Conservation (phyloP, 2,797 vertebrate genomes). For the Pangasius djambal region DNA sequence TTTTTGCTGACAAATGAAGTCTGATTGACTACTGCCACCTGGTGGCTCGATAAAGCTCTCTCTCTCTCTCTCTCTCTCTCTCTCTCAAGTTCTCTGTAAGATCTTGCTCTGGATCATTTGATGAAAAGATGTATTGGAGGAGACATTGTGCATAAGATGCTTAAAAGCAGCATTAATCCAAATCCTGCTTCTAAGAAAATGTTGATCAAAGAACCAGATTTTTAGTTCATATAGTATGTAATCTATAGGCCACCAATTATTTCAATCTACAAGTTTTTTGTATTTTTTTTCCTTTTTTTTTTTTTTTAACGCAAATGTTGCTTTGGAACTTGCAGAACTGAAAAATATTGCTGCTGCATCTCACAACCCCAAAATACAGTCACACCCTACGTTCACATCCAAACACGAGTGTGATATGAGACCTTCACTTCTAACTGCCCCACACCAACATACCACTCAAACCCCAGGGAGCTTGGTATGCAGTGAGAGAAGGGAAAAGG, state of each 20-base stretch:
- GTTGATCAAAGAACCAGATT: background rate
- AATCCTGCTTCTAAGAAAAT: background rate
- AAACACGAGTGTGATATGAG: constrained; percentile 42
- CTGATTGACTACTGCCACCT: constrained; percentile 58
- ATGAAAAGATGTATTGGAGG: background rate
- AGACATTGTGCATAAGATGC: background rate
- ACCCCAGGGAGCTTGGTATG: constrained; percentile 37
- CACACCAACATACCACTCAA: constrained; percentile 33
- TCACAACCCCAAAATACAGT: background rate
- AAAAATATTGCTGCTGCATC: background rate
- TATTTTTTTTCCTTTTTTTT: background rate
- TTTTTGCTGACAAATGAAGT: constrained; percentile 29
- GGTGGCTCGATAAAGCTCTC: constrained; percentile 31
- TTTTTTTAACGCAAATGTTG: background rate
- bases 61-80: background rate
- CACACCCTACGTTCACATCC: background rate
- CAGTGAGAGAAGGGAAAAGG: constrained; percentile 23
- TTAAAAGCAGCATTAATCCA: background rate
- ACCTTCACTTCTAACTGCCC: constrained; percentile 23
- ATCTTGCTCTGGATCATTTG: background rate
- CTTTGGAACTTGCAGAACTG: background rate
- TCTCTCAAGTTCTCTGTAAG: background rate
- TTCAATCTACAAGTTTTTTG: background rate
- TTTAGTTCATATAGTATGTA: background rate
- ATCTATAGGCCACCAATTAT: background rate